These are phyloP conservation scores for Proales similis DNA, from an alignment of 1,140 invertebrate species.

Conservation along the genomic window DNA sequence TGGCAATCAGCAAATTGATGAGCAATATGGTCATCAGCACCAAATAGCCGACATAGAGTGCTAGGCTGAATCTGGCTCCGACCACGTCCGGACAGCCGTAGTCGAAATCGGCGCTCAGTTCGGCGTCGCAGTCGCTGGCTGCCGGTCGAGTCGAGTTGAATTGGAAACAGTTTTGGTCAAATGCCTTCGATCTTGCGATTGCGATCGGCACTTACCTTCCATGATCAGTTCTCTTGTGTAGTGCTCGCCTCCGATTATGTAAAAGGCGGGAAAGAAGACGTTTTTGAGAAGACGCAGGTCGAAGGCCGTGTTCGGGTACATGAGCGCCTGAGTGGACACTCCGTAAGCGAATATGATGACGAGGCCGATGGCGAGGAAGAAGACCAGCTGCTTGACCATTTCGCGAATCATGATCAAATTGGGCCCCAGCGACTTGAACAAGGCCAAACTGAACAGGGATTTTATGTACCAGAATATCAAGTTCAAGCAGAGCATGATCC, in stretches of 20 bases:
- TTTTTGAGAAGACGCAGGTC: constrained; percentile 12
- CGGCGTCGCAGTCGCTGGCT: constrained; percentile 10
- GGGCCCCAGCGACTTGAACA: constrained; percentile 53
- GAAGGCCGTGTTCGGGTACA: constrained; percentile 22
- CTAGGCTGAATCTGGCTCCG: constrained; percentile 67
- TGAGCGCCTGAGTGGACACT: constrained; percentile 4
- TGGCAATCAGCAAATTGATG: constrained; percentile 93
- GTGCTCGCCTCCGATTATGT: constrained; percentile 27
- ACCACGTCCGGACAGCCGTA: constrained; percentile 25
- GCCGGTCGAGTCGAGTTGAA: neutral
- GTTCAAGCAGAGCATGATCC: constrained; percentile 29
- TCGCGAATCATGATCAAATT: constrained; percentile 55
- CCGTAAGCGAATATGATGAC: constrained; percentile 36
- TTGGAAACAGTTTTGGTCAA: constrained; percentile 14
- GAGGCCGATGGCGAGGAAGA: constrained; percentile 26
- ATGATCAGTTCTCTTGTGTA: constrained; percentile 34
- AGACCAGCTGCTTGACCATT: constrained; percentile 48
- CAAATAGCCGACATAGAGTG: constrained; percentile 86
- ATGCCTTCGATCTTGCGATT: no score
- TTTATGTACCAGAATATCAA: constrained; percentile 42
- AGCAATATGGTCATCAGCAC: constrained; percentile 90
- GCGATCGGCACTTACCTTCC: no score
- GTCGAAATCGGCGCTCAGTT: no score
- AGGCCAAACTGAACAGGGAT: constrained; percentile 50
- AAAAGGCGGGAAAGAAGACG: constrained; percentile 21